Percentiles rank a stretch among this genome's conserved stretches.
Evolutionary conservation across 2,113 vertebrate genomes (phyloP).

Genomic region (Trachemys scripta): DNA sequence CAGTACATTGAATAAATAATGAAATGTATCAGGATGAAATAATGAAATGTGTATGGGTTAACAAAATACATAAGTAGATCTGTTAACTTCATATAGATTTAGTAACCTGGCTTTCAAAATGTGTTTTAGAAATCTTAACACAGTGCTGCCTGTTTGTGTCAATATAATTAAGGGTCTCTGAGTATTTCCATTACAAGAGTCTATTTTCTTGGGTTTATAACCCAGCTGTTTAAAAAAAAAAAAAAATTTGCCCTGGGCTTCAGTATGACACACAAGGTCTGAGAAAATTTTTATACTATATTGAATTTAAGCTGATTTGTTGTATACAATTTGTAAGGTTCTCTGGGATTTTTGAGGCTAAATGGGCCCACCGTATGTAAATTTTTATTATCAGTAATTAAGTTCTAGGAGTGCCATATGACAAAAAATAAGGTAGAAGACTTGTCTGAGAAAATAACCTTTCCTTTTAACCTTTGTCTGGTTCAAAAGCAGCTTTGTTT

Average conservation of each 20-base stretch:
- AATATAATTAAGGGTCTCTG: conserved; percentile 20
- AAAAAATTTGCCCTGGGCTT: background rate
- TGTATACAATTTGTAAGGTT: background rate
- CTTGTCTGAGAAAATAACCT: background rate
- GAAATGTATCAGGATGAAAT: conserved; percentile 27
- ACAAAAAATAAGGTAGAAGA: background rate
- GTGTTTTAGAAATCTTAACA: conserved; percentile 45
- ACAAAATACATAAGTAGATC: conserved; percentile 25
- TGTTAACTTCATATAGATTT: conserved; percentile 46
- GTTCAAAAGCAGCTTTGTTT: background rate
- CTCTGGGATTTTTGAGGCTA: background rate
- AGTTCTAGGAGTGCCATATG: background rate
- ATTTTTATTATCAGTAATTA: background rate
- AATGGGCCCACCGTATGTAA: background rate
- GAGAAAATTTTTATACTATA: conserved; percentile 13
- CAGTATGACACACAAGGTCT: background rate
- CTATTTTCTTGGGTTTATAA: conserved; percentile 27
- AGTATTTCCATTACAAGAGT: conserved; percentile 4
- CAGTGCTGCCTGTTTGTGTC: background rate
- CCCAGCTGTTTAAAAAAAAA: background rate
- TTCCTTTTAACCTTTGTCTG: background rate
- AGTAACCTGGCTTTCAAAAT: conserved; percentile 22
- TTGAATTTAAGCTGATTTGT: background rate
- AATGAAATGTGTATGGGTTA: conserved; percentile 25
- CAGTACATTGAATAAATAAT: conserved; percentile 17